A percentile compares a stretch with the other conserved stretches of the same genome.
Evolutionary conservation across 2,888 invertebrate species (phyloP).

Genomic region (Sympetrum striolatum): DNA sequence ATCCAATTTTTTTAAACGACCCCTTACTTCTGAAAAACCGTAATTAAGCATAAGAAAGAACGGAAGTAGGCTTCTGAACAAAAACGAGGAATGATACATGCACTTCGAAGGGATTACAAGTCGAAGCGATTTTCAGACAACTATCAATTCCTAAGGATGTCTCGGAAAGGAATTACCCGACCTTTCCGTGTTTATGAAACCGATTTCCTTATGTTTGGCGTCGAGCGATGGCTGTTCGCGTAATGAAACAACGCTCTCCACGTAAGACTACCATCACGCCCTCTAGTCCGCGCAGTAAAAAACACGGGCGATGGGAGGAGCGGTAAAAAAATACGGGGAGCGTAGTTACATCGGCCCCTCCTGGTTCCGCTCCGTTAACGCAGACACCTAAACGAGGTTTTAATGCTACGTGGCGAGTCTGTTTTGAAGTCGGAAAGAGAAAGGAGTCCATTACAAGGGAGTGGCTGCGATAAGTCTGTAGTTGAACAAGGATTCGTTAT

Average conservation of each 20-base stretch:
- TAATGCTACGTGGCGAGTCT: not conserved
- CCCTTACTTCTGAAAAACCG: no score
- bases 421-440: not conserved
- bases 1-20: no score
- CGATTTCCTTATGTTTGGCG: not conserved
- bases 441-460: not conserved
- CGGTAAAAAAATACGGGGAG: conserved; percentile 14
- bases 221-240: not conserved
- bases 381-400: not conserved
- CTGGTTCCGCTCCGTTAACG: not conserved
- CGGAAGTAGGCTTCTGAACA: conserved; percentile 5
- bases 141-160: not conserved
- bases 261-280: not conserved
- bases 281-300: not conserved
- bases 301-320: not conserved
- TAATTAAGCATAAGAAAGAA: not conserved
- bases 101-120: not conserved
- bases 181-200: not conserved
- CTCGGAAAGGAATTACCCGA: not conserved
- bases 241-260: not conserved
- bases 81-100: not conserved
- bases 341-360: not conserved
- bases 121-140: not conserved
- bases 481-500: not conserved
- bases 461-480: not conserved